phyloP scores from a whole-genome alignment of 2,113 vertebrate genomes.

The Crotalus helleri region DNA sequence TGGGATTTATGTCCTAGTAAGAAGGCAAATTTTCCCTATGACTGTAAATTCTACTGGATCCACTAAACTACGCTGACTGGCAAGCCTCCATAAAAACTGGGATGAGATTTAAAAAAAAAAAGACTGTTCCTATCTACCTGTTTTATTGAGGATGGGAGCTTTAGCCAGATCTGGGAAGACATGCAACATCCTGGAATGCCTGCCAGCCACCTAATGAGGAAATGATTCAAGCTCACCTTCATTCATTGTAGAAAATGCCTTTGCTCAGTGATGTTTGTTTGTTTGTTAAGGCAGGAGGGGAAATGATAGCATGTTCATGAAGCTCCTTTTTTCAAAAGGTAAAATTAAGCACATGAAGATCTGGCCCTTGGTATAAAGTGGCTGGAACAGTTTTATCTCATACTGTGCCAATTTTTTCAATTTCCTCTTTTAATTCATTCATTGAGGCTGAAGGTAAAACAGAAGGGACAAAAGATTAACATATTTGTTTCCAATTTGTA shows the following conservation, averaged over 20 bases:
- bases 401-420: not conserved
- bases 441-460: not conserved
- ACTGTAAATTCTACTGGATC: not conserved
- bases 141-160: slow-evolving; percentile 20
- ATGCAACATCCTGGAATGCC: slow-evolving; percentile 6
- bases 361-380: not conserved
- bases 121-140: slow-evolving; percentile 18
- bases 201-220: slow-evolving; percentile 4
- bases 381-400: not conserved
- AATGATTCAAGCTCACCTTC: not conserved
- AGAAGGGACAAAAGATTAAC: not conserved
- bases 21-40: slow-evolving; percentile 3
- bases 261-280: not conserved
- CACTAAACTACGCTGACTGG: not conserved
- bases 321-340: not conserved
- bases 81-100: slow-evolving; percentile 24
- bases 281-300: not conserved
- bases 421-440: not conserved
- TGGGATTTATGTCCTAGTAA: not conserved
- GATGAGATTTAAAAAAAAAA: slow-evolving; percentile 5
- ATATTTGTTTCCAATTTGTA: not conserved
- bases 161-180: slow-evolving; percentile 31
- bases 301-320: slow-evolving; percentile 5
- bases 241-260: slow-evolving; percentile 15
- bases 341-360: not conserved